Conservation (phyloP, 2,888 invertebrate genomes). For the Morinoia aosen region DNA sequence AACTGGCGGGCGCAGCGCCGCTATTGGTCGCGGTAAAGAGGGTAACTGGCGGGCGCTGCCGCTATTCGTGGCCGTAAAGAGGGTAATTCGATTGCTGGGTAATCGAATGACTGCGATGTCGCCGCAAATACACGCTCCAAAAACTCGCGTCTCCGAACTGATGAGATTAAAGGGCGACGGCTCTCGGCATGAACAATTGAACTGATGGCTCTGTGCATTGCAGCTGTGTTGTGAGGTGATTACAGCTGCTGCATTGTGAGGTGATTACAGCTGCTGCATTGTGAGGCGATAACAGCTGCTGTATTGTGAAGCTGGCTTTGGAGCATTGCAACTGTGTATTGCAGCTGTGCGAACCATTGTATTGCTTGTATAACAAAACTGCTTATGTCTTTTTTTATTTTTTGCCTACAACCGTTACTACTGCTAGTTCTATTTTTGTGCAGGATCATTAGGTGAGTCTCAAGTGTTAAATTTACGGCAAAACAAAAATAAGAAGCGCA, state of each 20-base stretch:
- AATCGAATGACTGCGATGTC: background rate
- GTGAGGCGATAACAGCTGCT: background rate
- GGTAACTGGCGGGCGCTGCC: no score
- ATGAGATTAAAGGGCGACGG: background rate
- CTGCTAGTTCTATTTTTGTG: no score
- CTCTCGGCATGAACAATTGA: background rate
- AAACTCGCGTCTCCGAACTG: background rate
- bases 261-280: background rate
- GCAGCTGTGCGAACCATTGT: background rate
- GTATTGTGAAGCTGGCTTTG: no score
- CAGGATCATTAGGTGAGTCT: no score
- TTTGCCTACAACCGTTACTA: no score
- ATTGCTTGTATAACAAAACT: no score
- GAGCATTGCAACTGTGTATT: no score
- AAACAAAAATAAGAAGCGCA: no score
- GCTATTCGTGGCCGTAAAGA: background rate
- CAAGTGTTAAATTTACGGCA: no score
- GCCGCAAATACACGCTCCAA: constrained; percentile 18
- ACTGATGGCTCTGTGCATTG: background rate
- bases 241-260: background rate
- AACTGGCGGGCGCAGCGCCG: no score
- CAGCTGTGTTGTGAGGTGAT: background rate
- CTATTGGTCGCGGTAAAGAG: background rate
- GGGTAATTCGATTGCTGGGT: background rate
- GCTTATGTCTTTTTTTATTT: no score